These are phyloP conservation scores for Limosa lapponica DNA, from an alignment of 2,797 vertebrate genomes.

Conservation along the genomic window DNA sequence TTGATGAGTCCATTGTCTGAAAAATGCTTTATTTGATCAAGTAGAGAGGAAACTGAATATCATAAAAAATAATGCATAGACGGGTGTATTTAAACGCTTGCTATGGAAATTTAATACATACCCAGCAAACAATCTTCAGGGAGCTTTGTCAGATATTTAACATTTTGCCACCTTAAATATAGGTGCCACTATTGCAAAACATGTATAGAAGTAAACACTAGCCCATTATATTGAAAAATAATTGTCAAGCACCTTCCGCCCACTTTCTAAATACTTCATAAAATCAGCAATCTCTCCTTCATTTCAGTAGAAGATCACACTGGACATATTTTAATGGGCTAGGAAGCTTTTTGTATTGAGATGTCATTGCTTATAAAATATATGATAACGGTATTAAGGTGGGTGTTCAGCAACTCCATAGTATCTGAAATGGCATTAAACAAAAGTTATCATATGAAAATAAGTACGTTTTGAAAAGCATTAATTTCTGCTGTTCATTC, in stretches of 20 bases:
- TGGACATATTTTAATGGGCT: not conserved
- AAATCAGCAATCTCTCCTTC: not conserved
- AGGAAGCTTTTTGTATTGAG: not conserved
- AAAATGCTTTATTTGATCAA: not conserved
- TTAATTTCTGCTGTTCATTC: constrained; percentile 1
- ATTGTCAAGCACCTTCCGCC: not conserved
- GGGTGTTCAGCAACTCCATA: not conserved
- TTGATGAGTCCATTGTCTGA: not conserved
- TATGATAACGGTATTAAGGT: not conserved
- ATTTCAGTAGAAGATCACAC: not conserved
- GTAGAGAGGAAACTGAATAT: not conserved
- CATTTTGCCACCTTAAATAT: not conserved
- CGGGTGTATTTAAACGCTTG: not conserved
- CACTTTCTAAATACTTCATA: not conserved
- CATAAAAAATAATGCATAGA: not conserved
- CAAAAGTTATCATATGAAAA: not conserved
- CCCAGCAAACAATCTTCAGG: not conserved
- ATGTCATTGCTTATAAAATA: not conserved
- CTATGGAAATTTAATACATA: not conserved
- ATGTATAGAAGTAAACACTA: not conserved
- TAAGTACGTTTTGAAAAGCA: not conserved
- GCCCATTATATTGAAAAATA: not conserved
- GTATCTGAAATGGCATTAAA: not conserved
- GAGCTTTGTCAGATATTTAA: not conserved
- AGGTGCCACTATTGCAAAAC: not conserved